Conservation (phyloP, 2,797 vertebrate genomes). For the Alfaro cultratus region DNA sequence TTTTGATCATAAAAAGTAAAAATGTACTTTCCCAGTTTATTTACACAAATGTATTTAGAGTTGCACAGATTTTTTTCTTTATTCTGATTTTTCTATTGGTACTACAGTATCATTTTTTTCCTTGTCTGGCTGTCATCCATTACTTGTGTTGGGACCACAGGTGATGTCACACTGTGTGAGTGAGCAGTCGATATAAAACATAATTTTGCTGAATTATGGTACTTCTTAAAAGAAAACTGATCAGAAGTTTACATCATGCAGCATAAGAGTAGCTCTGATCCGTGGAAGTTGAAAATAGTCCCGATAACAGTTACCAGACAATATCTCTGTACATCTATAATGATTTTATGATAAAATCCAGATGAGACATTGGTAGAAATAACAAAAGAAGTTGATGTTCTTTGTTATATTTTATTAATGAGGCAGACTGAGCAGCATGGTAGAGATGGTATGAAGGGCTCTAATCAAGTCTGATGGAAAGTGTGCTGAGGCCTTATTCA, state of each 20-base stretch:
- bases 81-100: background rate
- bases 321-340: background rate
- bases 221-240: background rate
- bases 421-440: background rate
- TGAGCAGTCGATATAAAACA: background rate
- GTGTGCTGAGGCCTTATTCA: constrained; percentile 5
- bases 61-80: background rate
- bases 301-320: background rate
- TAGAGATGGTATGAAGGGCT: background rate
- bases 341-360: constrained; percentile 7
- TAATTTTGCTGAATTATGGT: background rate
- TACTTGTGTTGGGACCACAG: background rate
- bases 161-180: background rate
- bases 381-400: constrained; percentile 12
- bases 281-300: background rate
- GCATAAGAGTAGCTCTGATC: background rate
- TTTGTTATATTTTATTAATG: background rate
- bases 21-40: constrained; percentile 4
- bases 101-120: background rate
- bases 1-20: constrained; percentile 20
- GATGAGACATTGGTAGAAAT: background rate
- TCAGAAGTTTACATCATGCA: background rate
- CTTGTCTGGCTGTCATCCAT: background rate
- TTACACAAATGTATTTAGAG: constrained; percentile 8
- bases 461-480: constrained; percentile 41